A percentile compares a stretch with the other conserved stretches of the same genome.
These are phyloP conservation scores for Siniperca obscura DNA, from an alignment of 2,797 vertebrate species.

Conservation along the genomic window DNA sequence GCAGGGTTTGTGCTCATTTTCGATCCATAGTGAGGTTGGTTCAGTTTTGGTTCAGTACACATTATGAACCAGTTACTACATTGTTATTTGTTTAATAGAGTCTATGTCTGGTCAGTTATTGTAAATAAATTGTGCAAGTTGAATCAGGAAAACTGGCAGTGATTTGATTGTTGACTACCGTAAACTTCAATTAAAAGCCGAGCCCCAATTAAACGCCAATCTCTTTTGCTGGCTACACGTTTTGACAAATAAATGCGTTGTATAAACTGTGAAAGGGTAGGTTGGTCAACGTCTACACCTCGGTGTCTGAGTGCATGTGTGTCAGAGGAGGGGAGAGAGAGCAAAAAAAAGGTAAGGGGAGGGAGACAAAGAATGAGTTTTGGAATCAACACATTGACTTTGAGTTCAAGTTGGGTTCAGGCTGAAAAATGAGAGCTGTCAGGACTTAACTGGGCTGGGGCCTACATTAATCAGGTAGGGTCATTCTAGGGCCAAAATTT, in stretches of 20 bases:
- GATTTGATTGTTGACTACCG: too few relatives aligned
- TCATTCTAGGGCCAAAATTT: neutral
- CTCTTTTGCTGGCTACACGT: too few relatives aligned
- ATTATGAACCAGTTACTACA: too few relatives aligned
- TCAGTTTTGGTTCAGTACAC: too few relatives aligned
- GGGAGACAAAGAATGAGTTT: neutral
- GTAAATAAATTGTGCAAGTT: too few relatives aligned
- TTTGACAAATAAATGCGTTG: neutral
- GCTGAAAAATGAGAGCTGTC: neutral
- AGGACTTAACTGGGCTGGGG: neutral
- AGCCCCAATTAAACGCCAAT: too few relatives aligned
- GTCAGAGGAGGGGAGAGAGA: neutral
- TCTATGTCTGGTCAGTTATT: neutral
- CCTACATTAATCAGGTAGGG: neutral
- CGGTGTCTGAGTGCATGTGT: neutral
- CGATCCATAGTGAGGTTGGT: neutral
- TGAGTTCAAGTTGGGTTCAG: neutral
- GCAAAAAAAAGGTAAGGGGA: neutral
- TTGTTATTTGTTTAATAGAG: too few relatives aligned
- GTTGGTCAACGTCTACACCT: neutral
- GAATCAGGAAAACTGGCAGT: too few relatives aligned
- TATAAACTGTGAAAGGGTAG: neutral
- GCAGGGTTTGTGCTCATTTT: too few relatives aligned
- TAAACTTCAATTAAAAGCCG: too few relatives aligned
- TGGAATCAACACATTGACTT: neutral